Conservation (phyloP, 64 coral and sea anemone species). For the Stichodactyla helianthus region DNA sequence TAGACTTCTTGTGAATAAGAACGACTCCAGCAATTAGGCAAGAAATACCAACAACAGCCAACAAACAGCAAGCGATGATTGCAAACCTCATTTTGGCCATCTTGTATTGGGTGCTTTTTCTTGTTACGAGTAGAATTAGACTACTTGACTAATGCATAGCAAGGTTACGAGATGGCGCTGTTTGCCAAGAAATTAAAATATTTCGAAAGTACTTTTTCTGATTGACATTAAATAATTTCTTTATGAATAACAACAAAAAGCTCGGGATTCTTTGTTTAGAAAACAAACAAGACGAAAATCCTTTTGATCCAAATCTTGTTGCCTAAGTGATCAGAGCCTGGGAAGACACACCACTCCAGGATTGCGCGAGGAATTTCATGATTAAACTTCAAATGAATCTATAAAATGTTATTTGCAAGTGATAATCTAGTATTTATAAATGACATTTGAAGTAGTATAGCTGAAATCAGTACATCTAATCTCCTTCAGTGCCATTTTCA, state of each 20-base stretch:
- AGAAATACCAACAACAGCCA: constrained; percentile 29
- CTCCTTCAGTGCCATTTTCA: neutral
- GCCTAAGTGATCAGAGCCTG: neutral
- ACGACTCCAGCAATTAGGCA: constrained; percentile 70
- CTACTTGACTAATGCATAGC: neutral
- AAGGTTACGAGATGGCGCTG: neutral
- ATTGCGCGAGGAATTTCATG: no score
- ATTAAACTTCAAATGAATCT: neutral
- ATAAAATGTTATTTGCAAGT: neutral
- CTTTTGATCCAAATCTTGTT: neutral
- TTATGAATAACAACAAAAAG: neutral
- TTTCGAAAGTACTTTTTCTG: neutral
- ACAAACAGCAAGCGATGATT: neutral
- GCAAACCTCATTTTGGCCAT: neutral
- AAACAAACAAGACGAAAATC: neutral
- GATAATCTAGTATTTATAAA: neutral
- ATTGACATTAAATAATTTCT: neutral
- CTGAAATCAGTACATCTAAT: neutral
- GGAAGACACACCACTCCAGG: neutral
- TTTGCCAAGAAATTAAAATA: neutral
- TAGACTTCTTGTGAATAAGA: constrained; percentile 26
- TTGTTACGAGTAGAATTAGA: no score
- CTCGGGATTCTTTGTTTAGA: neutral
- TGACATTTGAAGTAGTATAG: neutral
- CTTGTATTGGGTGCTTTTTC: neutral